These are phyloP conservation scores for Bombus confusus DNA, from an alignment of 1,140 invertebrate species.

Conservation along the genomic window DNA sequence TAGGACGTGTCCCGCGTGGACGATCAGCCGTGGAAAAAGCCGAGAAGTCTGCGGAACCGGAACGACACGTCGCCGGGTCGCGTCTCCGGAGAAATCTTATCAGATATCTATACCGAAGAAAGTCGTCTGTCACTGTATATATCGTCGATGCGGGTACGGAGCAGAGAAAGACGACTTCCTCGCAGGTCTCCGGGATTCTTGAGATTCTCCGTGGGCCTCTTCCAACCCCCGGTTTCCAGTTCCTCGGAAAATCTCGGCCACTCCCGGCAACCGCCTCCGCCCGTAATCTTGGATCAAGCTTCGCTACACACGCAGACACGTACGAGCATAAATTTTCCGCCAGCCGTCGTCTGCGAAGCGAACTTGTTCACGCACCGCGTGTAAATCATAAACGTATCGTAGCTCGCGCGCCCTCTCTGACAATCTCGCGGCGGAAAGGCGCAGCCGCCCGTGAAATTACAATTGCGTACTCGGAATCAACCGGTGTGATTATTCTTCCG, in stretches of 20 bases:
- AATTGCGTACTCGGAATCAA: neutral
- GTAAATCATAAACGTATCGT: conserved; percentile 30
- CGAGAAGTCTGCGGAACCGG: neutral
- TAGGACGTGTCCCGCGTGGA: conserved; percentile 49
- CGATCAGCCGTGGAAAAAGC: conserved; percentile 40
- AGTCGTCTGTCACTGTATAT: conserved; percentile 38
- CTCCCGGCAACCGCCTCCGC: neutral
- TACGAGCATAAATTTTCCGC: conserved; percentile 47
- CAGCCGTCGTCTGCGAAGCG: neutral
- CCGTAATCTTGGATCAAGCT: conserved; percentile 65
- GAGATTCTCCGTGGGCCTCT: conserved; percentile 20
- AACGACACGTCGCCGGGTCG: conserved; percentile 37
- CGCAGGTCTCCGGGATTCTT: conserved; percentile 42
- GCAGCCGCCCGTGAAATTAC: neutral
- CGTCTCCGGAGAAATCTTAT: conserved; percentile 67
- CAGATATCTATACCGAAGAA: conserved; percentile 63
- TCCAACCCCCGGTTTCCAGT: neutral
- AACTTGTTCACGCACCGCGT: neutral
- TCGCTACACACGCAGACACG: conserved; percentile 13
- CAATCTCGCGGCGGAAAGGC: neutral
- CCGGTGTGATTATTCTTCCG: neutral
- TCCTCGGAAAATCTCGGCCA: conserved; percentile 20
- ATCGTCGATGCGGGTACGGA: conserved; percentile 5
- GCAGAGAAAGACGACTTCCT: conserved; percentile 13
- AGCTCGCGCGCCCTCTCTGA: too few relatives aligned